Percentiles rank a stretch among this genome's conserved stretches.
phyloP scores from a whole-genome alignment of 2,113 vertebrate genomes.

The Eubucco bourcierii region DNA sequence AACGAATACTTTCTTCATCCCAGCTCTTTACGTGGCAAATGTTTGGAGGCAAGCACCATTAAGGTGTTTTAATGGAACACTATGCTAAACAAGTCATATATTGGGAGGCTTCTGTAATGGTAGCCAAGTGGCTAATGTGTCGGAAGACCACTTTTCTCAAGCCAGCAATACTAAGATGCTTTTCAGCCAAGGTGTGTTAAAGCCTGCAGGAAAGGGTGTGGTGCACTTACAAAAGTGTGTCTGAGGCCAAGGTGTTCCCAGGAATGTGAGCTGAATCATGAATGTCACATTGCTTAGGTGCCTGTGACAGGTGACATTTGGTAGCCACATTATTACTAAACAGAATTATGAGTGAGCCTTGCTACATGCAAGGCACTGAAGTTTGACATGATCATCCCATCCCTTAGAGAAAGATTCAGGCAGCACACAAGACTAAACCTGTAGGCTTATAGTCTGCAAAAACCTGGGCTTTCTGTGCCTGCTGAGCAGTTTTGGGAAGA shows the following conservation, averaged over 20 bases:
- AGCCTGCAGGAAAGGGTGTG: slow-evolving; percentile 28
- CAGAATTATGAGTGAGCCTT: background rate
- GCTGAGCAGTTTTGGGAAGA: background rate
- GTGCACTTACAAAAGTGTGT: background rate
- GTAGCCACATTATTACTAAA: background rate
- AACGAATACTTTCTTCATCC: background rate
- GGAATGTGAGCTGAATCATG: background rate
- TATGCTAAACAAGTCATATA: rapidly evolving
- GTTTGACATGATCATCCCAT: background rate
- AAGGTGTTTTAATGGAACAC: background rate
- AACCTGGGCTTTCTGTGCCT: background rate
- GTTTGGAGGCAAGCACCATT: background rate
- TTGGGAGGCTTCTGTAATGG: background rate
- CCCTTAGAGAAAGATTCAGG: background rate
- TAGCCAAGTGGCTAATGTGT: background rate
- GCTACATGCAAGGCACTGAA: background rate
- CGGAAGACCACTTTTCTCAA: background rate
- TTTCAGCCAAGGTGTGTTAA: background rate
- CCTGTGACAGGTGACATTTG: slow-evolving; percentile 15
- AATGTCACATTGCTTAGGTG: background rate
- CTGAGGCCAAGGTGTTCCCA: slow-evolving; percentile 22
- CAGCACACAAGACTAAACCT: background rate
- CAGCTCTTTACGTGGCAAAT: background rate
- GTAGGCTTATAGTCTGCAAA: background rate
- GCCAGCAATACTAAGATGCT: background rate